Base-by-base conservation (phyloP, 2,888 invertebrate genomes). In the Leuctra nigra region DNA sequence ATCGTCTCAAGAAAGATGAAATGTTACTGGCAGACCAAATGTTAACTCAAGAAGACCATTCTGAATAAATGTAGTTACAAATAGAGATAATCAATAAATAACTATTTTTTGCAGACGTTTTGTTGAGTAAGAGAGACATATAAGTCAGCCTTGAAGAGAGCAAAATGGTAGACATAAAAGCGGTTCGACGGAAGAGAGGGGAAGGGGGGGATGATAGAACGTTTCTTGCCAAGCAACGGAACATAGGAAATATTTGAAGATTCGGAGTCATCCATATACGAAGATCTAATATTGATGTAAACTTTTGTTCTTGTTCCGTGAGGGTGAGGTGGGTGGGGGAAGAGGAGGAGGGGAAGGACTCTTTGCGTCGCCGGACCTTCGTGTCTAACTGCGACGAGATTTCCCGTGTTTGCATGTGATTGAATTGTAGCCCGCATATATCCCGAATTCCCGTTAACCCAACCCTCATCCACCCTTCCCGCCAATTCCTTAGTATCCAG, bases 391-490 rank as follows among this genome's bases (percentile, higher is more conserved):
- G 50, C 50, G 4, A 16, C 44, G 44, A 44, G 44, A 44, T 44
- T 22, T 11, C 38, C 18, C 54, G 50, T 54, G 58, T 57, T 57
- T 58, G 58, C 55, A 52, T 55, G 55, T 55, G 58, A 58, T 58
- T 58, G 55, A 58, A 55, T 47, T 50, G 55, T 16, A 22, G 53
- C 58, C 55, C 58, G 58, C 58, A 58, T 58, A 53, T 58, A 55
- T 58, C 48, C 58, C 25, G 52, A 50, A 58, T 55, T 52, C 58
- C 44, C 55, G 29, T 39, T 22, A n/a, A 44, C 48, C 14, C 36
- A 23, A 4, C 36, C 48, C 41, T 16, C 48, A 54, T 35, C 20
- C n/a, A n/a, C 22, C 56, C 24, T 38, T 24, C 46, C 47, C 23
- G 18, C 46, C 46, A 53, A 25, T 39, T 57, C 57, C 48, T 54